A percentile compares a stretch with the other conserved stretches of the same genome.
Conservation (phyloP, 2,797 vertebrate genomes). For the Corythornis leucogaster region DNA sequence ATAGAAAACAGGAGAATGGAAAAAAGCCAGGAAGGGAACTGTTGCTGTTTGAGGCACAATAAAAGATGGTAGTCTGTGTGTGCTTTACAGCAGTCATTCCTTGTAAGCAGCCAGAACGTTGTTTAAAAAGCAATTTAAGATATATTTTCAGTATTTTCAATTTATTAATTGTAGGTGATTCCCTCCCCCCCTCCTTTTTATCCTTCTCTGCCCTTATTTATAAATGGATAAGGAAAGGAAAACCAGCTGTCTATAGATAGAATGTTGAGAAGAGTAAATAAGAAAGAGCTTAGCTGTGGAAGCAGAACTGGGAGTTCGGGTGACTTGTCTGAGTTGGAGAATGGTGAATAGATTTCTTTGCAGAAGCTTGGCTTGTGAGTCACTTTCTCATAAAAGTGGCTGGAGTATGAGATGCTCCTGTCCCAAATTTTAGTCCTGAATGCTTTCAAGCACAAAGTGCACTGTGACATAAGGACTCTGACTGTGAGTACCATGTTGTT, state of each 20-base stretch:
- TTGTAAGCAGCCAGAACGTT: background rate
- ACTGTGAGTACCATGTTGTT: background rate
- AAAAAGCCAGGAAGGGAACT: background rate
- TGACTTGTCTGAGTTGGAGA: slow-evolving; percentile 37
- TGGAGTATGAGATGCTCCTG: slow-evolving; percentile 20
- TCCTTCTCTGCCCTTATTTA: background rate
- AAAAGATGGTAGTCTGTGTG: background rate
- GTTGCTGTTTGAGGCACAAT: background rate
- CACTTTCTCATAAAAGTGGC: slow-evolving; percentile 36
- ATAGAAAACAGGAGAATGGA: background rate
- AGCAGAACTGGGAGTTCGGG: background rate
- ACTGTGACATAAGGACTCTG: background rate
- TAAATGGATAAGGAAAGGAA: background rate
- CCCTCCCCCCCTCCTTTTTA: background rate
- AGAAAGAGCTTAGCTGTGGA: background rate
- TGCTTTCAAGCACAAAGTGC: slow-evolving; percentile 3
- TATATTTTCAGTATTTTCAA: background rate
- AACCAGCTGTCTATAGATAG: background rate
- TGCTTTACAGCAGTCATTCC: background rate
- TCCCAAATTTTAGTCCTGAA: slow-evolving; percentile 18
- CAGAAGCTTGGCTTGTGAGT: slow-evolving; percentile 33
- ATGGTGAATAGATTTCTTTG: slow-evolving; percentile 40
- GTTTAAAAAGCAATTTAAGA: background rate
- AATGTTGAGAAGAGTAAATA: background rate
- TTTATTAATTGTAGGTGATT: background rate